Evolutionary conservation across 2,888 invertebrate species (phyloP), one percentile per base, ranked within the genome.

Genomic region (Leucozona laternaria): DNA sequence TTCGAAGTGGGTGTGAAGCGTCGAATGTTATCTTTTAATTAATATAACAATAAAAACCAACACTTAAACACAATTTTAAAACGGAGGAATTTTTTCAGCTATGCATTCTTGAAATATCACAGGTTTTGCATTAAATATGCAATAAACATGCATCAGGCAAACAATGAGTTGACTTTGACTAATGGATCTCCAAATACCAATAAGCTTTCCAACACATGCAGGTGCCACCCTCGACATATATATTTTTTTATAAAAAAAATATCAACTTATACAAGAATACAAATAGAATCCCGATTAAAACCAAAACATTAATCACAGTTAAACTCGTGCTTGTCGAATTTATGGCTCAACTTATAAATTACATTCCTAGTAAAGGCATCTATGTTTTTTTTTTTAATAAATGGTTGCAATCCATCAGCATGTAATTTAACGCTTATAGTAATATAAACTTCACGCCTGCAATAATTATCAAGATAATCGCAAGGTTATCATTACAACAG

Each of bases 261-360:
- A 64, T 43, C 43, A 28, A 8, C 73, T n/a, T n/a, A 28, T 20
- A 20, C 6, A 1, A 2, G 8, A 2, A 2, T 6, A 50, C 50
- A 22, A 15, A 22, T 37, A 50, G 48, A 31, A 75, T 40, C 40
- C 31, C 34, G 50, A 10, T 5, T 40, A 45, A 13, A 76, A n/a
- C n/a, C 15, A 55, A 76, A 45, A 5, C 57, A 77, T 77, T 48
- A 58, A 66, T 58, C 25, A 68, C 15, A 6, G 11, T 55, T 20
- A 25, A 55, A n/a, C 37, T 55, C 20, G 31, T 55, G 62, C 45
- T 66, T 31, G 17, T 66, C 15, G 13, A 58, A 68, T 20, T 53
- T 43, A 78, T 78, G 8, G 60, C 50, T 50, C 31, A 15, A 48
- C 66, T 58, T 70, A 25, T 31, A 70, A 78, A 78, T 60, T n/a